Evolutionary conservation across 2,888 invertebrate genomes (phyloP).

Genomic region (Andrena bucephala): DNA sequence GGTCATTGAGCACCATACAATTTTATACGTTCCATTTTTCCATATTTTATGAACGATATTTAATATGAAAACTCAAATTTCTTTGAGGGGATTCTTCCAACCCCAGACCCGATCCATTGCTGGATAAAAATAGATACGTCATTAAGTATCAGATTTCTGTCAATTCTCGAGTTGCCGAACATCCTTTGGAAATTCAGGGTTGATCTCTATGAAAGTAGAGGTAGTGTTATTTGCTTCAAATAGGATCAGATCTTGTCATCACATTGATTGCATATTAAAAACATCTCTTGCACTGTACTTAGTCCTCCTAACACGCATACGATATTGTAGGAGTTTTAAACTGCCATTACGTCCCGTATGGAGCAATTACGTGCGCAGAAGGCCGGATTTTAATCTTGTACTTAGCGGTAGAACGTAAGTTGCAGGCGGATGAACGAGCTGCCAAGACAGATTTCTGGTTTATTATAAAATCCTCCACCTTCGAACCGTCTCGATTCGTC

Average conservation of each 20-base stretch:
- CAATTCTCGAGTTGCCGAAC: too few species aligned
- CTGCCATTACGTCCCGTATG: constrained; percentile 78
- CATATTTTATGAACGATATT: too few species aligned
- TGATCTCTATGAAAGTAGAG: background rate
- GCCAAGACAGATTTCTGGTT: constrained; percentile 46
- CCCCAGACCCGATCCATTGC: too few species aligned
- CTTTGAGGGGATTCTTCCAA: too few species aligned
- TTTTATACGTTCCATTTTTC: too few species aligned
- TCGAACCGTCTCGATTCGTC: background rate
- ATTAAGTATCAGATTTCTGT: too few species aligned
- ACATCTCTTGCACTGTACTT: background rate
- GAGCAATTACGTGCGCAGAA: constrained; percentile 81
- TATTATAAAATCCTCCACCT: background rate
- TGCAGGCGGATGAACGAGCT: constrained; percentile 40
- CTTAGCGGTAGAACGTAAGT: constrained; percentile 84
- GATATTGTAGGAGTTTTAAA: constrained; percentile 77
- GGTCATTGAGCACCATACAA: too few species aligned
- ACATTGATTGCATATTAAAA: background rate
- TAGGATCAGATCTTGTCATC: constrained; percentile 3
- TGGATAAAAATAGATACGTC: too few species aligned
- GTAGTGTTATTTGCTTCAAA: background rate
- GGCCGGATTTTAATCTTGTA: constrained; percentile 83
- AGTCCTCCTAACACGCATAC: constrained; percentile 29
- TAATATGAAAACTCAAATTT: too few species aligned
- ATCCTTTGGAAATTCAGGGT: too few species aligned